Conservation (phyloP, 2,888 invertebrate genomes). For the Drosophila hamatofila region DNA sequence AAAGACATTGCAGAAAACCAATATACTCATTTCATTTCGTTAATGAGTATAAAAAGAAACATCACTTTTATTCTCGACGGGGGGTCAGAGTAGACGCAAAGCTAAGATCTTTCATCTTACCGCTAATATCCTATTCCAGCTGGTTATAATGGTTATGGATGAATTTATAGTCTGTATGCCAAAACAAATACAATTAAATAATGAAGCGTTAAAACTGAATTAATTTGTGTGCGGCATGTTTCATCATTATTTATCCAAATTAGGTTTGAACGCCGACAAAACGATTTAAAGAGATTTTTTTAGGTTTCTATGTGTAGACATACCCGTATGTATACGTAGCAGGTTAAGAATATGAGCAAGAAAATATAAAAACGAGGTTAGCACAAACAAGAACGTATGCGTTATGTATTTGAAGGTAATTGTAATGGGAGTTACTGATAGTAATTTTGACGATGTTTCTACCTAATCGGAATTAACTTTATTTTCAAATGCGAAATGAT, state of each 20-base stretch:
- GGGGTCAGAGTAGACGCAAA: constrained; percentile 50
- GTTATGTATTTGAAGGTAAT: too few relatives aligned
- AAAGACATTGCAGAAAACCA: too few relatives aligned
- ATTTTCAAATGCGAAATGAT: background rate
- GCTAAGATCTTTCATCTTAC: constrained; percentile 62
- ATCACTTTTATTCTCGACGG: constrained; percentile 73
- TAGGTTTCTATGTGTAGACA: background rate
- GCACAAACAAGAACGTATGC: constrained; percentile 8
- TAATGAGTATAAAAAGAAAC: constrained; percentile 55
- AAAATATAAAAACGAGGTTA: constrained; percentile 28
- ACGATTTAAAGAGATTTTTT: constrained; percentile 44
- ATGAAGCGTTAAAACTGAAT: constrained; percentile 75
- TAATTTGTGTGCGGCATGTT: constrained; percentile 66
- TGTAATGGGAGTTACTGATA: background rate
- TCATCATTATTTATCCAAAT: constrained; percentile 64
- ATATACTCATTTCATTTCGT: background rate
- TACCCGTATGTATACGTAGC: background rate
- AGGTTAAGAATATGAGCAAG: constrained; percentile 4
- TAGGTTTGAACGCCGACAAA: constrained; percentile 56
- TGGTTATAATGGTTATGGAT: constrained; percentile 75
- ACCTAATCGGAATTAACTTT: background rate
- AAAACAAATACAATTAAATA: constrained; percentile 78
- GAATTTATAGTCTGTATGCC: constrained; percentile 66
- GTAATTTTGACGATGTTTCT: background rate
- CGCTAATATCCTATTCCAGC: constrained; percentile 70